Evolutionary conservation across 2,797 vertebrate species (phyloP).

Genomic region (Scolopax bukidnonensis): DNA sequence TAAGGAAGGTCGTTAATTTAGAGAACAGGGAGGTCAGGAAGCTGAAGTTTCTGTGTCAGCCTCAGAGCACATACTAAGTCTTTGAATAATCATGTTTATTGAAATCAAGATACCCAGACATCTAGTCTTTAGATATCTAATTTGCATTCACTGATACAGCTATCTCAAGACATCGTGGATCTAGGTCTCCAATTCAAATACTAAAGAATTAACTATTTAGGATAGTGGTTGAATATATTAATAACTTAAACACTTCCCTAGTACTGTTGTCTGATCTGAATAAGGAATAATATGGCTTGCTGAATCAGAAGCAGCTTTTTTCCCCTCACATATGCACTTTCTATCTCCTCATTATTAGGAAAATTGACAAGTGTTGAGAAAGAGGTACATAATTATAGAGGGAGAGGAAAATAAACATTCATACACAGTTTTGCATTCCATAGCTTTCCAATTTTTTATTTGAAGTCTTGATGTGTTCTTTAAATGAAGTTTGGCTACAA

Average conservation of each 20-base stretch:
- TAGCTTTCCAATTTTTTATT: not conserved
- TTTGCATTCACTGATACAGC: not conserved
- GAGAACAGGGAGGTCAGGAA: rapidly evolving
- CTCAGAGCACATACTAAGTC: not conserved
- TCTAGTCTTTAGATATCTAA: not conserved
- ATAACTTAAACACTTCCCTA: not conserved
- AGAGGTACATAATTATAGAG: not conserved
- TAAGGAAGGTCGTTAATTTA: not conserved
- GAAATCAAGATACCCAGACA: not conserved
- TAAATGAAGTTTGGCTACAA: not conserved
- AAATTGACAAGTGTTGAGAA: not conserved
- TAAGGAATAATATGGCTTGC: not conserved
- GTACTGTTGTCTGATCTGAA: not conserved
- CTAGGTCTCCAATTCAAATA: not conserved
- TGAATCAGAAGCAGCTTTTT: not conserved
- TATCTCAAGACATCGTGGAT: not conserved
- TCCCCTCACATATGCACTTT: rapidly evolving
- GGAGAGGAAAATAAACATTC: not conserved
- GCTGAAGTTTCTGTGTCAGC: not conserved
- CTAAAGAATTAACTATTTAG: not conserved
- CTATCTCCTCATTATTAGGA: not conserved
- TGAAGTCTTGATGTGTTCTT: not conserved
- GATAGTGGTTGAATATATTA: not conserved
- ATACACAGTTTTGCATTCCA: not conserved
- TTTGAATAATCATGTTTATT: not conserved